A percentile compares a stretch with the other conserved stretches of the same genome.
Conservation (phyloP, 1,140 invertebrate species). For the Drosophila lacteicornis region DNA sequence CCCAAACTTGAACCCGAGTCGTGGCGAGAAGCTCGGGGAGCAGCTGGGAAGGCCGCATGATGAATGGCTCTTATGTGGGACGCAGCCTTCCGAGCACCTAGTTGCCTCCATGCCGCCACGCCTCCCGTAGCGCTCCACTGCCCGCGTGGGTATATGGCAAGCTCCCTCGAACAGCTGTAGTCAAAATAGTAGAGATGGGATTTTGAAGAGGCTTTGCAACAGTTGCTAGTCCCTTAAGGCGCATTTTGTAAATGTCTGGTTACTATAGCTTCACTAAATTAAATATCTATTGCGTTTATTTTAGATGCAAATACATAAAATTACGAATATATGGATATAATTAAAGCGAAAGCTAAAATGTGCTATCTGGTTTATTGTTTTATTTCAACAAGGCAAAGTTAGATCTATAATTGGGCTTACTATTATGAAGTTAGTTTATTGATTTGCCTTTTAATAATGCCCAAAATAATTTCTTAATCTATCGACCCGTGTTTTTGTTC, state of each 20-base stretch:
- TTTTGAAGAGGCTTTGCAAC: background rate
- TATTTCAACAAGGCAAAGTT: too few relatives aligned
- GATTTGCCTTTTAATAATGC: too few relatives aligned
- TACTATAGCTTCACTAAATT: too few relatives aligned
- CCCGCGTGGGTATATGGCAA: slow-evolving; percentile 43
- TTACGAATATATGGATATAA: too few relatives aligned
- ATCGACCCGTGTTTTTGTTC: too few relatives aligned
- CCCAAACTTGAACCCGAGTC: slow-evolving; percentile 16
- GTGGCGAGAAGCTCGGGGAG: slow-evolving; percentile 6
- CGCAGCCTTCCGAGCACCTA: slow-evolving; percentile 59
- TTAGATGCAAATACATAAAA: background rate
- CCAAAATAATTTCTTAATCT: too few relatives aligned
- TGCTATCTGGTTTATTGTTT: too few relatives aligned
- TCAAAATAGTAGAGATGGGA: slow-evolving; percentile 10
- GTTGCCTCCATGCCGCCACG: slow-evolving; percentile 34
- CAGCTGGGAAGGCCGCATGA: slow-evolving; percentile 44
- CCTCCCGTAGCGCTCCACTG: slow-evolving; percentile 22
- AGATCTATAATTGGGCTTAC: too few relatives aligned
- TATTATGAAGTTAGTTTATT: too few relatives aligned
- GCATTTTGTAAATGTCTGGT: background rate
- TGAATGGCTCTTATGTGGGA: slow-evolving; percentile 81
- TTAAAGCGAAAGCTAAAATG: too few relatives aligned
- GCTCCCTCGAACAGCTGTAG: slow-evolving; percentile 22
- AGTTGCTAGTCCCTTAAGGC: too few relatives aligned
- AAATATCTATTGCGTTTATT: background rate